Percentiles rank a stretch among this genome's conserved stretches.
These are phyloP conservation scores for Arvicanthis niloticus DNA, from an alignment of 2,113 vertebrate genomes.

Conservation along the genomic window DNA sequence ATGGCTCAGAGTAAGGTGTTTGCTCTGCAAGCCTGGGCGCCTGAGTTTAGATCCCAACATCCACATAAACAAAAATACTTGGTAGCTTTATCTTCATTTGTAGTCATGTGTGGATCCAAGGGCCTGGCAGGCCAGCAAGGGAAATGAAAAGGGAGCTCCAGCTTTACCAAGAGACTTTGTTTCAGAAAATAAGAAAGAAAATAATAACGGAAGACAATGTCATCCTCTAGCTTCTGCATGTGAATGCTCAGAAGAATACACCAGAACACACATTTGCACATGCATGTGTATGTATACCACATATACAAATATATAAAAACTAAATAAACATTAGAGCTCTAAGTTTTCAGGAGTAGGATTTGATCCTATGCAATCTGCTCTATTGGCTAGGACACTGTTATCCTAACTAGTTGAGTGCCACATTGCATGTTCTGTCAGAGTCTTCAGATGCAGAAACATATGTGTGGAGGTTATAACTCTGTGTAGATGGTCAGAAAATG, in stretches of 20 bases:
- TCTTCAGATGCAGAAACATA: conserved; percentile 4
- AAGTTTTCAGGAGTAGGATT: conserved; percentile 35
- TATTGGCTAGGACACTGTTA: not conserved
- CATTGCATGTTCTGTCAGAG: not conserved
- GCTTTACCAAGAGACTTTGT: not conserved
- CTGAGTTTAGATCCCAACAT: not conserved
- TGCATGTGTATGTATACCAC: not conserved
- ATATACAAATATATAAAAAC: not conserved
- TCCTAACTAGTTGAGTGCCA: not conserved
- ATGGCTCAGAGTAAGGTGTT: not conserved
- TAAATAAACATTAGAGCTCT: not conserved
- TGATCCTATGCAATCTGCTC: not conserved
- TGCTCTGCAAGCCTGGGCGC: not conserved
- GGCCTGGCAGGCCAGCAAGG: not conserved
- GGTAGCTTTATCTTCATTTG: too few relatives aligned
- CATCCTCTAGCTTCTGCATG: not conserved
- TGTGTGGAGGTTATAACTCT: not conserved
- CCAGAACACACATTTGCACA: too few relatives aligned
- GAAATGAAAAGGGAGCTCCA: not conserved
- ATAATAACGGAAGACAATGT: not conserved
- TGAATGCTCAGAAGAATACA: too few relatives aligned
- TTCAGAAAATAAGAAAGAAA: not conserved
- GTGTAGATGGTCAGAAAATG: conserved; percentile 15
- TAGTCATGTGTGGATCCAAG: not conserved
- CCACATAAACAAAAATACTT: not conserved